Base-by-base conservation (phyloP, 2,797 vertebrate genomes). In the Chelonia mydas region DNA sequence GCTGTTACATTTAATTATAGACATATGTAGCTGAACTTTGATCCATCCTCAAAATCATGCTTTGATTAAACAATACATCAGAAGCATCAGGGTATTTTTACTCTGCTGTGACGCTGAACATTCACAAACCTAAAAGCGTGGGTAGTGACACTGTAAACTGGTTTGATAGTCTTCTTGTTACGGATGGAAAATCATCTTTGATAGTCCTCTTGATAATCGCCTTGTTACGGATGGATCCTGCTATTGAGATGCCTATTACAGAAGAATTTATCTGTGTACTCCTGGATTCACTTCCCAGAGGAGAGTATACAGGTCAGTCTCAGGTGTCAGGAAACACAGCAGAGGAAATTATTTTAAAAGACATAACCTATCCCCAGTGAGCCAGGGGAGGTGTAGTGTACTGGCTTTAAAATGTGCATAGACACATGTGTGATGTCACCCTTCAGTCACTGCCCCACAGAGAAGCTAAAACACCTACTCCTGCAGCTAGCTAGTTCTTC, bases 271-370 rank as follows among this genome's bases (percentile, higher is more conserved):
- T 79, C 2, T 31, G 13, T 0, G 2, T 53, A 49, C 8, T 10
- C 27, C 72, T 72, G 37, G 41, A 41, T 33, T 76, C 41, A 13
- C 31, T 78, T 86, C 50, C 50, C 57, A 68, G 11, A 45, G 54
- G 50, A 88, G 28, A n/a, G 74, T 21, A 84, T 90, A 59, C 50
- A 16, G 81, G 15, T 57, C 76, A 81, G 37, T 19, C 47, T 51
- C 54, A 94, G 51, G 15, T 9, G 1, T 37, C 86, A 81, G 51
- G 45, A 81, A 94, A 33, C 45, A 76, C 5, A 76, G 51, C 11
- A 55, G 11, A 68, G 37, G 25, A 0, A 0, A 88, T 5, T 0
- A 0, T 76, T 90, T 84, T 76, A 51, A 28, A 21, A 61, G 59
- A 83, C 0, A 0, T 59, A 8, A 21, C 47, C 17, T 65, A 25